Base-by-base conservation (phyloP, 2,888 invertebrate genomes). In the Yponomeuta evonymella region DNA sequence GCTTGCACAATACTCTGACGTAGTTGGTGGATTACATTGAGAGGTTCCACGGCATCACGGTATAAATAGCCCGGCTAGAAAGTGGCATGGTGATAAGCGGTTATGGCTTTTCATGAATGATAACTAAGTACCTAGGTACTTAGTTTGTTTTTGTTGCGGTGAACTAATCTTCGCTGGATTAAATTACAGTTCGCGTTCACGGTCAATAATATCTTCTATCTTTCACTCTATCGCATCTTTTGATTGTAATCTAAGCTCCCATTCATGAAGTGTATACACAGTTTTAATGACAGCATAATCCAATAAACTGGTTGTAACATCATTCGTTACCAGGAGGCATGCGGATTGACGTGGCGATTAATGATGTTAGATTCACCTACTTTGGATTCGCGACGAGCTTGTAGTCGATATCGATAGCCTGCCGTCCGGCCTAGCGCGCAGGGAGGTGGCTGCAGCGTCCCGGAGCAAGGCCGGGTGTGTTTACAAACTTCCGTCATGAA, bases 401-500 rank as follows among this genome's bases (percentile, higher is more conserved):
- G 3, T 58, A 58, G 23, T 23, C 77, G 79, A 84, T 83, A 82
- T 83, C 74, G 74, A 73, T 76, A 81, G 83, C 79, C 82, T 78
- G 80, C 76, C 80, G 81, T 80, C 81, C 79, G 83, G 84, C 87
- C 87, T 88, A 84, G 88, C 74, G 75, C 75, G 76, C 77, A 74
- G 76, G 75, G 75, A 74, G 73, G 75, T 76, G 78, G 67, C 77
- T 83, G 84, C 83, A 75, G 77, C 79, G 79, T 77, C 80, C 83
- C 82, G 89, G 89, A 87, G 84, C 90, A 87, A 89, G 90, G 91
- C 88, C 90, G 88, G 73, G 82, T 76, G 76, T 91, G 91, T 91
- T 91, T 91, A 90, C 90, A 89, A 89, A 89, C 89, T 89, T 87
- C 89, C 88, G 90, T 84, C 87, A 86, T 86, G 83, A 83, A 81